Evolutionary conservation across 2,113 vertebrate species (phyloP).

Genomic region (Prietella phreatophila): DNA sequence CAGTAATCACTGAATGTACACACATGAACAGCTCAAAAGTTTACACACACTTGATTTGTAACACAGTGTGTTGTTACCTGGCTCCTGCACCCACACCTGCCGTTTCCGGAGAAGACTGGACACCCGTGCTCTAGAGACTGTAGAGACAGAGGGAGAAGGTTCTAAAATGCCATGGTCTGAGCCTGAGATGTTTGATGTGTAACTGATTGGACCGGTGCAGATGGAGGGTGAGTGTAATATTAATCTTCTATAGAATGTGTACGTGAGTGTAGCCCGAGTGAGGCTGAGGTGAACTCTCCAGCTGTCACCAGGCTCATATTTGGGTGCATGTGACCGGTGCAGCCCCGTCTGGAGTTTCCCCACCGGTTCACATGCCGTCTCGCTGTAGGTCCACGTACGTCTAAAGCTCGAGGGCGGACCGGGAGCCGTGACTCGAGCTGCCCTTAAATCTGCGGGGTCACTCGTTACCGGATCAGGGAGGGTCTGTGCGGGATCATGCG

Average conservation of each 20-base stretch:
- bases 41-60: too few species aligned
- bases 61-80: too few species aligned
- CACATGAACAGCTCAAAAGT: too few species aligned
- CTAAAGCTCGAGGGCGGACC: slow-evolving; percentile 29
- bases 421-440: slow-evolving; percentile 10
- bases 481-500: slow-evolving; percentile 60
- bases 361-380: slow-evolving; percentile 2
- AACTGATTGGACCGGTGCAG: too few species aligned
- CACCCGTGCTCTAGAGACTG: too few species aligned
- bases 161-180: not conserved
- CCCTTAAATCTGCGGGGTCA: slow-evolving; percentile 25
- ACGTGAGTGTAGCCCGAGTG: not conserved
- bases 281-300: slow-evolving; percentile 9
- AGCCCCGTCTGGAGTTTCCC: slow-evolving; percentile 35
- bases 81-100: too few species aligned
- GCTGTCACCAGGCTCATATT: slow-evolving; percentile 30
- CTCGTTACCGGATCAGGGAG: not conserved
- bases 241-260: not conserved
- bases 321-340: slow-evolving; percentile 47
- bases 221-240: not conserved
- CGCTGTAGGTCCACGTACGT: slow-evolving; percentile 41
- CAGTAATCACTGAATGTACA: too few species aligned
- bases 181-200: not conserved
- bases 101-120: too few species aligned
- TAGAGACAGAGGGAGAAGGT: too few species aligned